Base-by-base conservation (phyloP, 2,797 vertebrate genomes). In the Melopsittacus undulatus region DNA sequence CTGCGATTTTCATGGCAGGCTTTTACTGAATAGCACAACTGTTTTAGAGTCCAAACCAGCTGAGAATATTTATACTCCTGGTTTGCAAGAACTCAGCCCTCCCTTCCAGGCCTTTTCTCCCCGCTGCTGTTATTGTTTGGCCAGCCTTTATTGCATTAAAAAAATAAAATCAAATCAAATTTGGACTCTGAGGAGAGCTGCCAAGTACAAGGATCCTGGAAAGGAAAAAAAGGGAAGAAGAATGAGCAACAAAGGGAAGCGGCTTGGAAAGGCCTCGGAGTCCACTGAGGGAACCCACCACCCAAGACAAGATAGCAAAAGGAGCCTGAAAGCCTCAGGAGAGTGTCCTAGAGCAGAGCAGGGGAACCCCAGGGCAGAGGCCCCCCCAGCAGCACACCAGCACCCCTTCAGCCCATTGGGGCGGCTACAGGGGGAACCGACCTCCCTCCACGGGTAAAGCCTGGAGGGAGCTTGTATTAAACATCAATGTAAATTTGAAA, bases 71-170 rank as follows among this genome's bases (percentile, higher is more conserved):
- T 77, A 29, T 49, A 13, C 20, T 45, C 51, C 24, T 12, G 16
- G 18, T 38, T 87, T 62, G 48, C 24, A 80, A 70, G 17, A 70
- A 4, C 62, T 82, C 43, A 13, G 17, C 63, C 51, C 13, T 42
- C 36, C 18, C 75, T 92, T 40, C 42, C 69, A 83, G 95, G 92
- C 92, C 63, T 81, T 57, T 67, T 72, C 45, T 89, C 43, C 62
- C 26, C 0, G 12, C 68, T 18, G 42, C 61, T 81, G 76, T 89
- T 70, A 85, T 83, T 85, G 89, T 88, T 94, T 54, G 82, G 49
- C 49, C 83, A 15, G 86, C 20, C 14, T 68, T 92, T n/a, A 84
- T 84, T 43, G 32, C 49, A 20, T 78, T 83, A 14, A 27, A 23
- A 11, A 40, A 22, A 42, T 42, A 38, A 27, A 38, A 67, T 57